phyloP scores from a whole-genome alignment of 2,888 invertebrate species.

The Gnatocerus cornutus region DNA sequence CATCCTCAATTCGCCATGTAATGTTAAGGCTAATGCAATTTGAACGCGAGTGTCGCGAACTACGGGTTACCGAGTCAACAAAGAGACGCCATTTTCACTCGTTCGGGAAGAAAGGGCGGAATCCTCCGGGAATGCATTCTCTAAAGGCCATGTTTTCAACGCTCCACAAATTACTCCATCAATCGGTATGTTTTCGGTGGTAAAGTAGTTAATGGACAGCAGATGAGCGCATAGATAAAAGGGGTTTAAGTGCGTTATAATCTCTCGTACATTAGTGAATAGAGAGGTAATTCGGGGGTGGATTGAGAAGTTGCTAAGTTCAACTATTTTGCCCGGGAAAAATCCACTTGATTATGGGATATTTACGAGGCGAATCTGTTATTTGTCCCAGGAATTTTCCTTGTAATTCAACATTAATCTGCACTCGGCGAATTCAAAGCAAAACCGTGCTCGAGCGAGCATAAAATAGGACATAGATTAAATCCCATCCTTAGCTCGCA shows the following conservation, averaged over 20 bases:
- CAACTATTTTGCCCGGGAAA: constrained; percentile 30
- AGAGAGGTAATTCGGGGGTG: constrained; percentile 54
- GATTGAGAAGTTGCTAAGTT: constrained; percentile 59
- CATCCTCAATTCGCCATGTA: constrained; percentile 73
- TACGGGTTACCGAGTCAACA: constrained; percentile 70
- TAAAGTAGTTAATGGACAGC: constrained; percentile 62
- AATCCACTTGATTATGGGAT: constrained; percentile 23
- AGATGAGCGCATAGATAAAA: constrained; percentile 66
- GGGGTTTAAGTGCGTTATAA: constrained; percentile 70
- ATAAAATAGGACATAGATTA: constrained; percentile 75
- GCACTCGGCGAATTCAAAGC: constrained; percentile 71
- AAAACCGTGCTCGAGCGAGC: constrained; percentile 73
- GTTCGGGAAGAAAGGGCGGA: constrained; percentile 53
- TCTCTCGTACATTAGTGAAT: constrained; percentile 69
- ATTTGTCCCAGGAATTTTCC: constrained; percentile 67
- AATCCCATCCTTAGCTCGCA: constrained; percentile 70
- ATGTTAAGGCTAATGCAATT: constrained; percentile 74
- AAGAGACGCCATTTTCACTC: constrained; percentile 69
- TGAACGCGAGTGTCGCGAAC: constrained; percentile 71
- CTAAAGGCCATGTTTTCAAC: constrained; percentile 50
- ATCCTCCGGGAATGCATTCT: constrained; percentile 56
- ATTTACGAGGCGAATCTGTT: constrained; percentile 47
- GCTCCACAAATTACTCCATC: constrained; percentile 20
- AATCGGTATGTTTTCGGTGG: constrained; percentile 25
- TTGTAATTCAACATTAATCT: constrained; percentile 74